These are phyloP conservation scores for Anas acuta DNA, from an alignment of 2,797 vertebrate genomes.

Conservation along the genomic window DNA sequence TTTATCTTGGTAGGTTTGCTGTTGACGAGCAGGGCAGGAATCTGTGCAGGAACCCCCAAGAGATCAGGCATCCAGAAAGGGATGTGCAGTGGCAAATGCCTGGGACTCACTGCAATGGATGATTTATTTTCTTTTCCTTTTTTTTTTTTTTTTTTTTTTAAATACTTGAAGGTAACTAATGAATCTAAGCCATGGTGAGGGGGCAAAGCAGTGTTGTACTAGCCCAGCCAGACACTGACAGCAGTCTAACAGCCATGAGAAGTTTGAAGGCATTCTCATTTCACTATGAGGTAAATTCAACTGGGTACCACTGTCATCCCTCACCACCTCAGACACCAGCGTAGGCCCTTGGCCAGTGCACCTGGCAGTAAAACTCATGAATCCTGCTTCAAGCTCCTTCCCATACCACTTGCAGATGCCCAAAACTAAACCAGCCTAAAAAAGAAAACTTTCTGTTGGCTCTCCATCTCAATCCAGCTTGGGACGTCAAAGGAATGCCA, in stretches of 20 bases:
- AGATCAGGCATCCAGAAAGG: not conserved
- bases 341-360: not conserved
- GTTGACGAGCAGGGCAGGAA: not conserved
- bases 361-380: not conserved
- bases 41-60: not conserved
- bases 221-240: not conserved
- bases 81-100: not conserved
- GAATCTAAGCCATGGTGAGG: not conserved
- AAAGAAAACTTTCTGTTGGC: not conserved
- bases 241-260: not conserved
- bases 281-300: not conserved
- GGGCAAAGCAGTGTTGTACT: not conserved
- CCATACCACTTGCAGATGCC: not conserved
- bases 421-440: not conserved
- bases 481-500: not conserved
- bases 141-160: not conserved
- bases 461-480: not conserved
- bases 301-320: not conserved
- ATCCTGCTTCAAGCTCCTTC: not conserved
- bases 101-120: too few species aligned
- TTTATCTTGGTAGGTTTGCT: not conserved
- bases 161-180: not conserved
- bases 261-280: not conserved
- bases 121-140: too few species aligned
- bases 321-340: not conserved